Evolutionary conservation across 30 jellyfish, hydroid and myxozoan species (phyloP).

Genomic region (Calvadosia cruxmelitensis): DNA sequence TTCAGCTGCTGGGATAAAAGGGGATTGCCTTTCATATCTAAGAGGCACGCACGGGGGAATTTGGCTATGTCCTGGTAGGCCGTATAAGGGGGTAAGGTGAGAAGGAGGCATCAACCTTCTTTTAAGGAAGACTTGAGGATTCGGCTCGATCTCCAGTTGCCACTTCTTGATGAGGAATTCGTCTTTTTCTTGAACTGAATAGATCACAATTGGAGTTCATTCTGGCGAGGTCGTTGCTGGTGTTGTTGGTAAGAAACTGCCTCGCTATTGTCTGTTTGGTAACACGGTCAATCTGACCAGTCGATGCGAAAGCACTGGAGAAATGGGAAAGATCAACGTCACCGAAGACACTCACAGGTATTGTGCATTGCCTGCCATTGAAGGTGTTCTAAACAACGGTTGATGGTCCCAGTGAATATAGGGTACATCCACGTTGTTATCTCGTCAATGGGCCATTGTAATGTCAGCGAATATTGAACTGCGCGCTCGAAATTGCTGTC

Average conservation of each 20-base stretch:
- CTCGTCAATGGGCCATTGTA: not conserved
- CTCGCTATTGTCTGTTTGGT: conserved; percentile 83
- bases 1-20: too few species aligned
- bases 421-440: not conserved
- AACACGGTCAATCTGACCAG: conserved; percentile 72
- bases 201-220: conserved; percentile 94
- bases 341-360: conserved; percentile 65
- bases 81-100: too few species aligned
- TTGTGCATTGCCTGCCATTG: not conserved
- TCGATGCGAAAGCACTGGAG: conserved; percentile 73
- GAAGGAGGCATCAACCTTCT: too few species aligned
- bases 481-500: too few species aligned
- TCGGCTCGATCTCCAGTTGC: too few species aligned
- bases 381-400: not conserved
- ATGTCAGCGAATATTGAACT: too few species aligned
- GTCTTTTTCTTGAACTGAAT: too few species aligned
- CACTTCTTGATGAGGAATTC: too few species aligned
- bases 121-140: too few species aligned
- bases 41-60: too few species aligned
- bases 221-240: conserved; percentile 99
- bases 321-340: conserved; percentile 54
- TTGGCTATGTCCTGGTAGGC: too few species aligned
- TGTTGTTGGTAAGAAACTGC: conserved; percentile 83
- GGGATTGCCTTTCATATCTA: too few species aligned
- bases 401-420: not conserved